A percentile compares a stretch with the other conserved stretches of the same genome.
These are phyloP conservation scores for Homalodisca vitripennis DNA, from an alignment of 1,140 invertebrate species.

Conservation along the genomic window DNA sequence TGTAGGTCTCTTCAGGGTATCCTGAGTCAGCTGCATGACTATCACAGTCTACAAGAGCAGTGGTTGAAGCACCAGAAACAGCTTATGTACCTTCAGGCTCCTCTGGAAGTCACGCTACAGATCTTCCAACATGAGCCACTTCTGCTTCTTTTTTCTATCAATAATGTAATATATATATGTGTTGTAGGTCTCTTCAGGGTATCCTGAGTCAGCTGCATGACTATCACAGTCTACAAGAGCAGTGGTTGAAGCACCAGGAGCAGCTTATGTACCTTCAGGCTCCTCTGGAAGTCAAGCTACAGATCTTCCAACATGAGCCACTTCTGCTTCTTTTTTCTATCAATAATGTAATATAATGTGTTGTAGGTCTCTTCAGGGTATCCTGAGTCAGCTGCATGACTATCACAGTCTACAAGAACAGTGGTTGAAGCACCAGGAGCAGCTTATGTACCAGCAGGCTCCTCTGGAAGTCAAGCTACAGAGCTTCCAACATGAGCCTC, in stretches of 20 bases:
- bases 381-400: slow-evolving; percentile 62
- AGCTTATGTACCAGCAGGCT: slow-evolving; percentile 29
- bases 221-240: slow-evolving; percentile 64
- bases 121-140: slow-evolving; percentile 11
- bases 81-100: slow-evolving; percentile 27
- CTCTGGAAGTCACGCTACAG: slow-evolving; percentile 27
- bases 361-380: slow-evolving; percentile 61
- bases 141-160: too few relatives aligned
- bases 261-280: slow-evolving; percentile 29
- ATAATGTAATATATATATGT: too few relatives aligned
- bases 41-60: slow-evolving; percentile 63
- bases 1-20: slow-evolving; percentile 63
- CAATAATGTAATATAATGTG: slow-evolving; percentile 31
- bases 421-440: slow-evolving; percentile 60
- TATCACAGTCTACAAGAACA: slow-evolving; percentile 66
- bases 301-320: slow-evolving; percentile 7
- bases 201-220: slow-evolving; percentile 63
- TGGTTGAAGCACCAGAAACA: slow-evolving; percentile 60
- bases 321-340: too few relatives aligned
- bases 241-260: slow-evolving; percentile 61
- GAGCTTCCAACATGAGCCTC: slow-evolving; percentile 7
- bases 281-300: slow-evolving; percentile 28
- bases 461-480: slow-evolving; percentile 30
- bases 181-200: slow-evolving; percentile 59
- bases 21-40: slow-evolving; percentile 62